These are phyloP conservation scores for Erpetoichthys calabaricus DNA, from an alignment of 2,797 vertebrate genomes.

Conservation along the genomic window DNA sequence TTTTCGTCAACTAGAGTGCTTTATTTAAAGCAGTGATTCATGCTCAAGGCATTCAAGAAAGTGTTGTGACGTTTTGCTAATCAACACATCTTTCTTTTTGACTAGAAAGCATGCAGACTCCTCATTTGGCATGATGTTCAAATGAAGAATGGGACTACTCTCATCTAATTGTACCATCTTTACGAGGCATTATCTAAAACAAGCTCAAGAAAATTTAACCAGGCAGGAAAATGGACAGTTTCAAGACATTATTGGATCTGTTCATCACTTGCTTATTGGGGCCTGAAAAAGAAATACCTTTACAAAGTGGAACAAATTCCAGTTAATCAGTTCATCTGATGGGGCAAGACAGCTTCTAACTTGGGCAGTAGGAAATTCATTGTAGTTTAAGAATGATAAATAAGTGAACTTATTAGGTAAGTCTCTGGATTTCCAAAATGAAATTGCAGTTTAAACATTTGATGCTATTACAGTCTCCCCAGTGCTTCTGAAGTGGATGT, in stretches of 20 bases:
- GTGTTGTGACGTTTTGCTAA: no score
- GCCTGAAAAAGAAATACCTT: conserved; percentile 3
- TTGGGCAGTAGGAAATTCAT: no score
- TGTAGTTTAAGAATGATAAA: no score
- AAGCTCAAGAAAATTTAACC: background rate
- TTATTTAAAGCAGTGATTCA: background rate
- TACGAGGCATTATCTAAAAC: background rate
- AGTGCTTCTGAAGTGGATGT: no score
- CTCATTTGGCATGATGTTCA: background rate
- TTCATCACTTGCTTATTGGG: conserved; percentile 2
- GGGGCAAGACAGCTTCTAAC: background rate
- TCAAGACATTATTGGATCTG: conserved; percentile 4
- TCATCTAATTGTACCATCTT: conserved; percentile 1
- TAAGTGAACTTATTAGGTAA: no score
- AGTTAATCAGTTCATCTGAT: conserved; percentile 4
- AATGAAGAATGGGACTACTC: background rate
- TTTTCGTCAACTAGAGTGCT: background rate
- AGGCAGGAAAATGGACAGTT: background rate
- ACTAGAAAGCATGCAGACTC: no score
- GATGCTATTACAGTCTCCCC: no score
- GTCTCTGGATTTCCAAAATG: no score
- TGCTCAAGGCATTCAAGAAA: background rate
- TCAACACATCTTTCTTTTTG: no score
- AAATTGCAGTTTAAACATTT: no score
- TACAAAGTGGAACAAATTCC: conserved; percentile 9